Conservation (phyloP, 2,113 vertebrate genomes). For the Rynchops niger region DNA sequence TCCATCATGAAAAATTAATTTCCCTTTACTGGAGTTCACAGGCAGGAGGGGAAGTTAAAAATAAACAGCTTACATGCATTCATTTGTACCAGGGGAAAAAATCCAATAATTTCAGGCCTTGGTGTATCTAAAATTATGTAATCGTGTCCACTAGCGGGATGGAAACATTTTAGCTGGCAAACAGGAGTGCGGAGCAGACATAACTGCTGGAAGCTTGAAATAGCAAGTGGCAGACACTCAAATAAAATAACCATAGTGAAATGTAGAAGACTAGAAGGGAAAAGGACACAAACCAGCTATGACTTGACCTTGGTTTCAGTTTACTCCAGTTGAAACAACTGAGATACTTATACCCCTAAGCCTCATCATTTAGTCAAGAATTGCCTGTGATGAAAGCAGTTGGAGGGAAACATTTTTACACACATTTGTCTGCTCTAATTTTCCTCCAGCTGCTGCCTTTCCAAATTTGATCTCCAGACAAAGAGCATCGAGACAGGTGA, state of each 20-base stretch:
- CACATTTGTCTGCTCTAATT: slow-evolving; percentile 30
- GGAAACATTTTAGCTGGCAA: slow-evolving; percentile 30
- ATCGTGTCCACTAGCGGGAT: not conserved
- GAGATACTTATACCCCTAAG: slow-evolving; percentile 52
- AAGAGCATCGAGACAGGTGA: not conserved
- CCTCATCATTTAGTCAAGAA: slow-evolving; percentile 38
- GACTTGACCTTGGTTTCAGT: slow-evolving; percentile 54
- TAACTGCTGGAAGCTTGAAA: slow-evolving; percentile 4
- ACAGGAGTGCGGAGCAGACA: not conserved
- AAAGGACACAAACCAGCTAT: slow-evolving; percentile 37
- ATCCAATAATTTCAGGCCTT: slow-evolving; percentile 10
- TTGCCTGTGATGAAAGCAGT: slow-evolving; percentile 44
- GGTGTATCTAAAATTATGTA: slow-evolving; percentile 34
- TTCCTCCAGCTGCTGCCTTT: slow-evolving; percentile 48
- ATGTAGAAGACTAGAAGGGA: slow-evolving; percentile 32
- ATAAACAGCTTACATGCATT: slow-evolving; percentile 7
- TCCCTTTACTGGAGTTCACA: not conserved
- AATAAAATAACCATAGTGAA: slow-evolving; percentile 44
- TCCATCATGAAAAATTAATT: slow-evolving; percentile 3
- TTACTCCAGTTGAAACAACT: slow-evolving; percentile 35
- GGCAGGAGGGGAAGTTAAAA: slow-evolving; percentile 19
- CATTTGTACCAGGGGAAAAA: not conserved
- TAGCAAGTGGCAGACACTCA: slow-evolving; percentile 40
- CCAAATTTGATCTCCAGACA: slow-evolving; percentile 41
- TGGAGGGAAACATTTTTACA: slow-evolving; percentile 17